phyloP scores from a whole-genome alignment of 2,797 vertebrate genomes.

The Calcarius lapponicus region DNA sequence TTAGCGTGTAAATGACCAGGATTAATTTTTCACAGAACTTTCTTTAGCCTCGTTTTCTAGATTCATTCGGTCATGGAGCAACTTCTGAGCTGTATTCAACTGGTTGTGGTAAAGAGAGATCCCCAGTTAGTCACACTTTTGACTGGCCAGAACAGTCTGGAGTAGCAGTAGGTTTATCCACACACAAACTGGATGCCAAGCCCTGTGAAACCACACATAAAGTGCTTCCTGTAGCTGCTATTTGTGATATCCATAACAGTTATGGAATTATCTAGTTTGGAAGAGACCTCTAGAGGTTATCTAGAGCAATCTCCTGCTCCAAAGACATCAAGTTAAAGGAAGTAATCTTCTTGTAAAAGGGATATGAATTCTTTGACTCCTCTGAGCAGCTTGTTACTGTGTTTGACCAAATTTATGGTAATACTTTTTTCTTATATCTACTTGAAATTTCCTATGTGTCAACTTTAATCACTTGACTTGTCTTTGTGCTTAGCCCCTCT shows the following conservation, averaged over 20 bases:
- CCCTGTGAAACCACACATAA: neutral
- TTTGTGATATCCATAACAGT: neutral
- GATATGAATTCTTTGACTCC: neutral
- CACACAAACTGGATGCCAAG: neutral
- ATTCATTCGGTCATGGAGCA: neutral
- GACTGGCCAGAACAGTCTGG: neutral
- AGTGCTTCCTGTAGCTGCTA: neutral
- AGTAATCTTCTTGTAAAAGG: neutral
- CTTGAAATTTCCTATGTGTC: neutral
- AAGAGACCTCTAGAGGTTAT: neutral
- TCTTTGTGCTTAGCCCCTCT: neutral
- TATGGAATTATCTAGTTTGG: neutral
- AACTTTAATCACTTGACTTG: neutral
- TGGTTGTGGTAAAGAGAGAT: neutral
- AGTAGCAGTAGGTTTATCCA: neutral
- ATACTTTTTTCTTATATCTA: neutral
- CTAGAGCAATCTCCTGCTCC: neutral
- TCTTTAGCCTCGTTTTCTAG: neutral
- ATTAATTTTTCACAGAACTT: neutral
- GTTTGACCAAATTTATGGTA: neutral
- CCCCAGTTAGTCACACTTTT: neutral
- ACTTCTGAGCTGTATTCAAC: neutral
- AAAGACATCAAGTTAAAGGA: neutral
- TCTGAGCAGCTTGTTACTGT: neutral
- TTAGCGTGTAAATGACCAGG: neutral